A percentile compares a stretch with the other conserved stretches of the same genome.
These are phyloP conservation scores for Mystacides longicornis DNA, from an alignment of 2,888 invertebrate genomes.

Conservation along the genomic window DNA sequence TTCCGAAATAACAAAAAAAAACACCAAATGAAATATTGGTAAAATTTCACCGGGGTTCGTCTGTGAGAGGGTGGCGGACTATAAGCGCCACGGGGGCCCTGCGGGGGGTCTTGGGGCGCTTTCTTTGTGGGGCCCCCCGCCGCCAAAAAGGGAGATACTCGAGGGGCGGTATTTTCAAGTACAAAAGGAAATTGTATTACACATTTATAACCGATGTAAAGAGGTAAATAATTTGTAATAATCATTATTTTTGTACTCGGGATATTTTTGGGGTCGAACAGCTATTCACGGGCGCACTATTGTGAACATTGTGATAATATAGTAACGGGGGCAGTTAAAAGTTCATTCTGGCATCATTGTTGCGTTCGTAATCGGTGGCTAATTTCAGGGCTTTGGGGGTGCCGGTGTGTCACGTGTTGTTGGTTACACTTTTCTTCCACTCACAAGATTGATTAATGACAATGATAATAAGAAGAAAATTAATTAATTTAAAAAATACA, in stretches of 20 bases:
- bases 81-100: neutral
- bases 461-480: too few species aligned
- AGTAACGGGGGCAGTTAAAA: neutral
- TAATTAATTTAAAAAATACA: too few species aligned
- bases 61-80: neutral
- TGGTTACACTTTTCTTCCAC: too few species aligned
- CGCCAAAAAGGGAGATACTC: neutral
- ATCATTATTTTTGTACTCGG: neutral
- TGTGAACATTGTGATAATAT: neutral
- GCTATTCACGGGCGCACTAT: neutral
- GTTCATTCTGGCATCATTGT: neutral
- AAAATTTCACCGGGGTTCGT: neutral
- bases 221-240: constrained; percentile 1
- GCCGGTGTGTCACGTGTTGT: too few species aligned
- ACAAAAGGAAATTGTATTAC: neutral
- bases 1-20: too few species aligned
- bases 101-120: neutral
- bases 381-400: neutral
- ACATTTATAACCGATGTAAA: neutral
- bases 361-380: neutral
- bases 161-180: neutral
- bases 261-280: neutral
- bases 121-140: constrained; percentile 6
- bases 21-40: neutral
- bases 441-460: too few species aligned